A percentile compares a stretch with the other conserved stretches of the same genome.
Evolutionary conservation across 2,797 vertebrate species (phyloP).

Genomic region (Lacerta agilis): DNA sequence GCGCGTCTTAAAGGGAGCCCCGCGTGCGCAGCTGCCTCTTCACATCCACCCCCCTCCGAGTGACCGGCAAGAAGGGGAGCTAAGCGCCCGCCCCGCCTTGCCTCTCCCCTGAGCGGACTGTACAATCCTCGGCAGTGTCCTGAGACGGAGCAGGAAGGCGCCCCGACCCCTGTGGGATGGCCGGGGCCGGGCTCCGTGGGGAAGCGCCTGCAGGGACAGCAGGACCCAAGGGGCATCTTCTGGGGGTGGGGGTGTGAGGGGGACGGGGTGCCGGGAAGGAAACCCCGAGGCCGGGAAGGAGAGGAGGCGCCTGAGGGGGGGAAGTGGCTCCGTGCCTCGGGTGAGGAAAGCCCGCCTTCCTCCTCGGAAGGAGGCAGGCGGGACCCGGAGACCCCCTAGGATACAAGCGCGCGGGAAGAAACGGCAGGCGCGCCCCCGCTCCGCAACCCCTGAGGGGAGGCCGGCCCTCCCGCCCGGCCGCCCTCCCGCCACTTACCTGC

Average conservation of each 20-base stretch:
- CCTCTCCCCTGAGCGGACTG: slow-evolving; percentile 77
- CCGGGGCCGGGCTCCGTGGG: too few relatives aligned
- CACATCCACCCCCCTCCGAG: slow-evolving; percentile 42
- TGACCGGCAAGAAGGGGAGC: background rate
- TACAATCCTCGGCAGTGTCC: slow-evolving; percentile 97
- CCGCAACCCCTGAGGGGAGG: too few relatives aligned
- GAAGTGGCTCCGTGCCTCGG: background rate
- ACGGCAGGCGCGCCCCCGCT: too few relatives aligned
- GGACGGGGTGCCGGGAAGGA: too few relatives aligned
- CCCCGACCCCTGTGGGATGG: background rate
- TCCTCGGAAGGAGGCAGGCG: too few relatives aligned
- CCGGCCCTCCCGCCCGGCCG: background rate
- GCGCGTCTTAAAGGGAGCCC: slow-evolving; percentile 74
- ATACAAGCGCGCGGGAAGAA: too few relatives aligned
- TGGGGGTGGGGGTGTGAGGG: background rate
- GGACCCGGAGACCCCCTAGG: too few relatives aligned
- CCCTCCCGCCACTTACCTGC: background rate
- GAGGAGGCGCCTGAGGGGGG: slow-evolving; percentile 41
- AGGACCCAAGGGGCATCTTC: background rate
- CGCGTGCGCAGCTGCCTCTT: slow-evolving; percentile 42
- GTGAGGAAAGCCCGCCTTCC: too few relatives aligned
- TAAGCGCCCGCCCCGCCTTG: slow-evolving; percentile 26
- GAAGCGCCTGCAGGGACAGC: background rate
- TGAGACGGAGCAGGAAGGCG: slow-evolving; percentile 82
- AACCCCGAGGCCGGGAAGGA: background rate